Evolutionary conservation across 2,113 vertebrate species (phyloP).

Genomic region (Danio rerio): DNA sequence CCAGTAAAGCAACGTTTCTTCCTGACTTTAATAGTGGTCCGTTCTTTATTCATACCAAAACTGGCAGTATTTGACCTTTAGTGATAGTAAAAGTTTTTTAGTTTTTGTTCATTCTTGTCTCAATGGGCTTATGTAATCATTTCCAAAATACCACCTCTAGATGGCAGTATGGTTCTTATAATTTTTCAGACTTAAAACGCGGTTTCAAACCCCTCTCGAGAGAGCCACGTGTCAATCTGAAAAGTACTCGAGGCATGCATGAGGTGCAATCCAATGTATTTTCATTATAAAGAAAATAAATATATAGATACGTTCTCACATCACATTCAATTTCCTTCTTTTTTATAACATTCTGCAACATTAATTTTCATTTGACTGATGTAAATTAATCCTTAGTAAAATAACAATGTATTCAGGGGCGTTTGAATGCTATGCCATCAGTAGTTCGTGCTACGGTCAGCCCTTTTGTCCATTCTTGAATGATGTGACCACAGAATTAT

Average conservation of each 20-base stretch:
- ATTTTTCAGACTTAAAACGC: background rate
- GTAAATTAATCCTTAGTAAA: background rate
- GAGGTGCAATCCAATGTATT: background rate
- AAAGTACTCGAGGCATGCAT: background rate
- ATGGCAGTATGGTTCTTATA: slow-evolving; percentile 18
- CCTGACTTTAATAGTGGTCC: too few species aligned
- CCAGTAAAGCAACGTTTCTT: too few species aligned
- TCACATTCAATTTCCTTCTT: too few species aligned
- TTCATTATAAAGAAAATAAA: too few species aligned
- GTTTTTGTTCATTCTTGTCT: background rate
- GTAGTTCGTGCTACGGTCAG: slow-evolving; percentile 18
- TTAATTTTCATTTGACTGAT: background rate
- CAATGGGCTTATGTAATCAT: background rate
- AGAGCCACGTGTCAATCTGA: slow-evolving; percentile 11
- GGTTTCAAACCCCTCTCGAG: background rate
- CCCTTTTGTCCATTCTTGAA: slow-evolving; percentile 13
- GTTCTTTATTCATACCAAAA: too few species aligned
- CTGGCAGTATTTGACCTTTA: too few species aligned
- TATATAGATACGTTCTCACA: too few species aligned
- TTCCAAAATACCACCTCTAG: background rate
- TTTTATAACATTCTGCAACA: too few species aligned
- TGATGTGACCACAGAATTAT: slow-evolving; percentile 42
- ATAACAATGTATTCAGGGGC: background rate
- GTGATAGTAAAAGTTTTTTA: too few species aligned
- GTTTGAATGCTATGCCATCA: slow-evolving; percentile 13